Evolutionary conservation across 2,113 vertebrate genomes (phyloP), one percentile per base, ranked within the genome.

Genomic region (Hippocampus barbouri): DNA sequence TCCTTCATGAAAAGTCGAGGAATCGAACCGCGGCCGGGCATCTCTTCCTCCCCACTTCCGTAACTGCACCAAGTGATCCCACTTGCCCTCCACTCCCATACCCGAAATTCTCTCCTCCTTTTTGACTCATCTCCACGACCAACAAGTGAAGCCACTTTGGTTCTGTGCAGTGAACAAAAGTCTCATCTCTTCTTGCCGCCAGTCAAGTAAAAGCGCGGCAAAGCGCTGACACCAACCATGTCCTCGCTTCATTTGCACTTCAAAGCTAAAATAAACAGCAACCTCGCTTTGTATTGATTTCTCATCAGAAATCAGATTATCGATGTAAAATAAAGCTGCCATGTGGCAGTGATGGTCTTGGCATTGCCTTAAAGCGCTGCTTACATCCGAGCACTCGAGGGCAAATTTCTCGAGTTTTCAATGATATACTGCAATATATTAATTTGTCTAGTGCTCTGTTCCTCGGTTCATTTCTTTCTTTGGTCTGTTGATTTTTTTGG

Each of bases 1-100:
- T 97, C 96, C 69, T 98, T 97, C 68, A 98, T 98, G 97, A 97
- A 95, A 84, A 94, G 92, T 72, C 90, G 90, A 3, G 94, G 94
- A 78, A 92, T 98, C 77, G 95, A 97, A 83, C 96, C 96, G 30
- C 93, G 89, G 63, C 93, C 90, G 3, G 74, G 82, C 75, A 91
- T 74, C 68, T 83, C 86, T 54, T 79, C 90, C 60, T 90, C 89
- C 4, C 80, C 89, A 0, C 64, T 87, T 5, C 88, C 89, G 0
- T 79, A 82, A 69, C 82, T 89, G 5, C 87, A 85, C 62, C 69
- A 67, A 9, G 85, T 6, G 77, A 87, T 68, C 51, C 56, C 12
- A 10, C 60, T 49, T 11, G 5, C 34, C 57, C 74, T 20, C 63
- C 66, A 57, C 66, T 65, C 63, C 65, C 43, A 25, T 30, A n/a